These are phyloP conservation scores for Perithous albicinctus DNA, from an alignment of 2,888 invertebrate genomes.

Conservation along the genomic window DNA sequence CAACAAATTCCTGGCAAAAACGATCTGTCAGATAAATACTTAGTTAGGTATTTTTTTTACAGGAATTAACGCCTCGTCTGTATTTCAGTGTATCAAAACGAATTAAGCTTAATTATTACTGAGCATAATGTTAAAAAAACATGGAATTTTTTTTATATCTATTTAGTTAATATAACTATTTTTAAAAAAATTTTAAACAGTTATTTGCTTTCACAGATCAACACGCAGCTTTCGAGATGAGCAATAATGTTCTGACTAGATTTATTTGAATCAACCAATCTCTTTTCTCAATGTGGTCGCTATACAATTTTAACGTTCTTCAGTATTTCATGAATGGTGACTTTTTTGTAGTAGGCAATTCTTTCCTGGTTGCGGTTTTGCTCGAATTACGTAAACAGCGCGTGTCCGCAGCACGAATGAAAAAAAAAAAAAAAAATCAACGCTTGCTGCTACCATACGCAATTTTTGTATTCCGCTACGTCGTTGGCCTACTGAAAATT, in stretches of 20 bases:
- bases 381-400: constrained; percentile 26
- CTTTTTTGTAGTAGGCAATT: background rate
- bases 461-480: constrained; percentile 16
- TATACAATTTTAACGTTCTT: background rate
- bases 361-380: background rate
- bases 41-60: no score
- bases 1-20: no score
- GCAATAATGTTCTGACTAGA: no score
- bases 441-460: background rate
- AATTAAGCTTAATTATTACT: background rate
- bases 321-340: background rate
- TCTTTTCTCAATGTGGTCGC: no score
- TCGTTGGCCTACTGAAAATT: constrained; percentile 35
- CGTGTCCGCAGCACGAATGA: background rate
- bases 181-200: background rate
- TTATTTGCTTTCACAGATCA: no score
- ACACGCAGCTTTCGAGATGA: no score
- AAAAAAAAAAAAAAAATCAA: constrained; percentile 12
- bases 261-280: no score
- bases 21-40: no score
- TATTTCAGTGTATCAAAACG: no score
- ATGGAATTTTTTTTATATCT: background rate
- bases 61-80: no score
- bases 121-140: background rate
- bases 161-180: background rate